These are phyloP conservation scores for Vidua macroura DNA, from an alignment of 2,113 vertebrate species.

Conservation along the genomic window DNA sequence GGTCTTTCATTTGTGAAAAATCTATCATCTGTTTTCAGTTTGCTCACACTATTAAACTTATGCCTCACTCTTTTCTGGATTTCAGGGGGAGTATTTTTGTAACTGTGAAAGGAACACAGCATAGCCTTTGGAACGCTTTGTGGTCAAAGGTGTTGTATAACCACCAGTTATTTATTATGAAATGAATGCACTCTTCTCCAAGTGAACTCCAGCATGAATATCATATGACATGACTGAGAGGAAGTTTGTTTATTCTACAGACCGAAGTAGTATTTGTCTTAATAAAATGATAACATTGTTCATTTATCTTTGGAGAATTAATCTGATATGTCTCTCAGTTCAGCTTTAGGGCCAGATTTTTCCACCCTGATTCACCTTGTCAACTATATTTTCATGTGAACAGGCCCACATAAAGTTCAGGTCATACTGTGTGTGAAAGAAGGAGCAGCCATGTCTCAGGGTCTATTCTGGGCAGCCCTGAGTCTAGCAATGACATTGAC, in stretches of 20 bases:
- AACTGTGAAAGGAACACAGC: background rate
- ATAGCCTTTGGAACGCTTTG: background rate
- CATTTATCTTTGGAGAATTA: constrained; percentile 11
- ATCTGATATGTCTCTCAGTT: background rate
- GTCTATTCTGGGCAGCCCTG: background rate
- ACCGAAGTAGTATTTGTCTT: constrained; percentile 38
- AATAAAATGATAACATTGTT: constrained; percentile 49
- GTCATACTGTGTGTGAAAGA: background rate
- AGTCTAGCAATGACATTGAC: background rate
- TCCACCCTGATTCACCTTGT: constrained; percentile 1
- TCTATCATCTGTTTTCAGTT: background rate
- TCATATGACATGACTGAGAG: constrained; percentile 27
- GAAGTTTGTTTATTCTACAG: constrained; percentile 45
- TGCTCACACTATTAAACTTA: background rate
- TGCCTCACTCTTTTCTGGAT: background rate
- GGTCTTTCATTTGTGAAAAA: background rate
- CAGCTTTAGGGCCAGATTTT: constrained; percentile 8
- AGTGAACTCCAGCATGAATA: constrained; percentile 39
- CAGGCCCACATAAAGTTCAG: background rate
- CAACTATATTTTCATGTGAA: background rate
- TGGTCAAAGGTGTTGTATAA: constrained; percentile 50
- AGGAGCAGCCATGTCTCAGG: background rate
- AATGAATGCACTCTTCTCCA: constrained; percentile 34
- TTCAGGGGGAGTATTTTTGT: background rate
- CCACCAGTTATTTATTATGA: constrained; percentile 28